Evolutionary conservation across 2,797 vertebrate species (phyloP).

Genomic region (Cichlasoma orientale): DNA sequence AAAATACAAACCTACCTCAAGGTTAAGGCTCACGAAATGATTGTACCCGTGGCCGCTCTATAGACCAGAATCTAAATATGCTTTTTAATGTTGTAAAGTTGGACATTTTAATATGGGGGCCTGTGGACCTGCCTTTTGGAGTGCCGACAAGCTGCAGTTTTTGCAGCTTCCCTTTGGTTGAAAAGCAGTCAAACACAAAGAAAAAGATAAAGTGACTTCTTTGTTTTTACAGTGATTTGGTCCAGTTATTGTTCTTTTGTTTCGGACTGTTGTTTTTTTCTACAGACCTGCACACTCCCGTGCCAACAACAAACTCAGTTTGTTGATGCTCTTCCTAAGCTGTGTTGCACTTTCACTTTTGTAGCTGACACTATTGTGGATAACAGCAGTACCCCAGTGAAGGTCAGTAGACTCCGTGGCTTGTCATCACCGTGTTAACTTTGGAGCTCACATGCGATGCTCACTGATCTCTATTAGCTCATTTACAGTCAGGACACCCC

Average conservation of each 20-base stretch:
- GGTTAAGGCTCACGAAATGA: neutral
- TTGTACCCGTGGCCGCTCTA: neutral
- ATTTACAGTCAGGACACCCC: slow-evolving; percentile 13
- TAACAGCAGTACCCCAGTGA: neutral
- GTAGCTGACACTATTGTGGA: neutral
- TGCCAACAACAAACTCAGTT: too few relatives aligned
- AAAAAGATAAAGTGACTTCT: neutral
- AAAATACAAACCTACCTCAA: neutral
- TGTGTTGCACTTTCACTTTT: neutral
- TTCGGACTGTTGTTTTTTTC: too few relatives aligned
- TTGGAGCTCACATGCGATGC: slow-evolving; percentile 37
- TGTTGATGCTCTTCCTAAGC: neutral
- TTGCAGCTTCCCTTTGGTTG: neutral
- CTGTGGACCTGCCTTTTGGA: neutral
- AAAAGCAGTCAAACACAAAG: neutral
- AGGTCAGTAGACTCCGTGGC: slow-evolving; percentile 3
- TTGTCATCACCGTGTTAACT: slow-evolving; percentile 30
- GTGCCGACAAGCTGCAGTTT: neutral
- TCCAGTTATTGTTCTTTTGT: too few relatives aligned
- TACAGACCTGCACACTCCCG: too few relatives aligned
- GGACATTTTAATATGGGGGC: neutral
- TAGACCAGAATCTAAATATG: neutral
- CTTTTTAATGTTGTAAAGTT: neutral
- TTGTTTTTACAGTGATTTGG: neutral
- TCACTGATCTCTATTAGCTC: slow-evolving; percentile 19